A percentile compares a stretch with the other conserved stretches of the same genome.
phyloP scores from a whole-genome alignment of 2,113 vertebrate genomes.

The Thamnaconus septentrionalis region DNA sequence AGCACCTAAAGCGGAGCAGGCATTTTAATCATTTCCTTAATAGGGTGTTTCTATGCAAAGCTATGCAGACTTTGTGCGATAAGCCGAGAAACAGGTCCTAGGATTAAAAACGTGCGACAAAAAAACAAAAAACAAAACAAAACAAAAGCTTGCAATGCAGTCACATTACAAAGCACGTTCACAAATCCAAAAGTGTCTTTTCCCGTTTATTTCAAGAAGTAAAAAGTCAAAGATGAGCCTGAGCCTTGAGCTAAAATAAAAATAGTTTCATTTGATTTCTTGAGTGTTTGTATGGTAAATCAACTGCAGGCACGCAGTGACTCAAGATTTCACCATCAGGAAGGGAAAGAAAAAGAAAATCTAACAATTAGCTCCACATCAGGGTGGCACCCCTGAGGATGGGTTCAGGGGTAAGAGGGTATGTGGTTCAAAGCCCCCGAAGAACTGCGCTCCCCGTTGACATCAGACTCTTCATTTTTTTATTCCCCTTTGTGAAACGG shows the following conservation, averaged over 20 bases:
- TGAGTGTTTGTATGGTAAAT: conserved; percentile 34
- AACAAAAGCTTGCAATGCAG: conserved; percentile 9
- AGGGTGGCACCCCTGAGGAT: conserved; percentile 51
- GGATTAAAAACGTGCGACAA: conserved; percentile 47
- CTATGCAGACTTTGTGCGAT: conserved; percentile 71
- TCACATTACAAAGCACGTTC: conserved; percentile 38
- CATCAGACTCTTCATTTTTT: conserved; percentile 43
- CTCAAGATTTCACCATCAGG: too few species aligned
- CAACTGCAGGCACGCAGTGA: too few species aligned
- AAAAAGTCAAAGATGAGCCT: conserved; percentile 16
- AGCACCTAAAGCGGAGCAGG: conserved; percentile 75
- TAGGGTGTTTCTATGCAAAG: conserved; percentile 81
- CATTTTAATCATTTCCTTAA: conserved; percentile 83
- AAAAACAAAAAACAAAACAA: conserved; percentile 39
- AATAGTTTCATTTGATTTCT: conserved; percentile 15
- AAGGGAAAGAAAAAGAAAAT: too few species aligned
- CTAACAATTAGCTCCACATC: conserved; percentile 50
- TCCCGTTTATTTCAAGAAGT: conserved; percentile 22
- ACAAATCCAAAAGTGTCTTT: conserved; percentile 16
- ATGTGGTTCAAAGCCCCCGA: conserved; percentile 59
- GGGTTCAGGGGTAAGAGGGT: conserved; percentile 45
- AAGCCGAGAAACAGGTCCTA: conserved; percentile 61
- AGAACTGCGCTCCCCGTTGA: conserved; percentile 55
- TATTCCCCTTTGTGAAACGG: conserved; percentile 22
- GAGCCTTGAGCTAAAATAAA: background rate